phyloP scores from a whole-genome alignment of 2,797 vertebrate species.

The Otolemur crassicaudatus region DNA sequence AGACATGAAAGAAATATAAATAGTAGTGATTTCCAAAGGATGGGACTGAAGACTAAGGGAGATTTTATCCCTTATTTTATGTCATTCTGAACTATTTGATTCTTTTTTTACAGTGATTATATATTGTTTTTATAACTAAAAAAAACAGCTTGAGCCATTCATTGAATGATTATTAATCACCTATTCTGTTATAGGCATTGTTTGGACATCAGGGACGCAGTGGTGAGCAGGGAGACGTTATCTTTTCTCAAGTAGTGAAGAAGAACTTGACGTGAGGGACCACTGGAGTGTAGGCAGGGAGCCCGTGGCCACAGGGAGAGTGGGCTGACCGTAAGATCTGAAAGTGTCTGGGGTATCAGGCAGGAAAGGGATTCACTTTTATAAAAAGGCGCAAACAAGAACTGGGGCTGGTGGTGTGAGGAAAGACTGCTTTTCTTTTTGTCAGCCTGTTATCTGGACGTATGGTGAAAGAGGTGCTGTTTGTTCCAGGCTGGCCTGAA shows the following conservation, averaged over 20 bases:
- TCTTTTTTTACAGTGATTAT: neutral
- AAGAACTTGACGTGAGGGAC: neutral
- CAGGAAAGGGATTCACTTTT: neutral
- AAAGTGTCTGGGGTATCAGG: neutral
- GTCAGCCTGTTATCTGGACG: neutral
- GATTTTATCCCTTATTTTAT: conserved; percentile 18
- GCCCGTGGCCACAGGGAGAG: neutral
- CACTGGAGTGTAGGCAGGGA: neutral
- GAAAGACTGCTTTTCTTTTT: no score
- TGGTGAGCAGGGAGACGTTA: neutral
- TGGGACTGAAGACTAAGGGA: neutral
- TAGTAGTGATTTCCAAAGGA: neutral
- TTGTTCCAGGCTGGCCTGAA: neutral
- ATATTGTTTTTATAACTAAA: neutral
- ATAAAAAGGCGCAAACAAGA: neutral
- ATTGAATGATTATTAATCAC: neutral
- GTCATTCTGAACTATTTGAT: neutral
- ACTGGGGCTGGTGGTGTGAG: accelerated
- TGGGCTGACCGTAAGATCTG: neutral
- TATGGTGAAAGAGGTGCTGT: neutral
- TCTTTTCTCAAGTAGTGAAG: neutral
- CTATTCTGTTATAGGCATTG: neutral
- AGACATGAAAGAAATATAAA: neutral
- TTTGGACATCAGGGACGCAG: neutral
- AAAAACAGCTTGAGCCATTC: neutral